These are phyloP conservation scores for Formica aserva DNA, from an alignment of 2,888 invertebrate genomes.

Conservation along the genomic window DNA sequence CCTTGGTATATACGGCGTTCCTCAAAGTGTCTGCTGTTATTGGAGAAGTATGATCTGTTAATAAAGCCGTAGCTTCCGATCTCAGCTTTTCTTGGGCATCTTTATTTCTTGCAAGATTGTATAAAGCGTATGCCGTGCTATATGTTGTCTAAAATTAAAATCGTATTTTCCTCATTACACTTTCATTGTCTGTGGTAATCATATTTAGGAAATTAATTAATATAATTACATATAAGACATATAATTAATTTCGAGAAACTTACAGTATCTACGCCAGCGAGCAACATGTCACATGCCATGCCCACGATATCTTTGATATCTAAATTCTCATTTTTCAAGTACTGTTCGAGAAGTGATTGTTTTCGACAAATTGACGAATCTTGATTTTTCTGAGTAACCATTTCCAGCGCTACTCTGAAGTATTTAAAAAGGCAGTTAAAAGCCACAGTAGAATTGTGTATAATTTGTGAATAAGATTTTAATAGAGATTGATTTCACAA, in stretches of 20 bases:
- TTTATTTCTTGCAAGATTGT: constrained; percentile 91
- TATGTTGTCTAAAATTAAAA: constrained; percentile 90
- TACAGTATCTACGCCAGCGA: constrained; percentile 96
- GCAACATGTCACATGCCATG: constrained; percentile 93
- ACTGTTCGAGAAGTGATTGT: constrained; percentile 89
- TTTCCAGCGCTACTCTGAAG: constrained; percentile 89
- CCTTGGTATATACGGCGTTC: constrained; percentile 91
- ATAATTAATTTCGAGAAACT: constrained; percentile 70
- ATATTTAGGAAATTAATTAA: not conserved
- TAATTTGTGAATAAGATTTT: not conserved
- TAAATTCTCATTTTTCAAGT: constrained; percentile 90
- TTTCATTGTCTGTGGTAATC: not conserved
- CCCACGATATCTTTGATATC: constrained; percentile 93
- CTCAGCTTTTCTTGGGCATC: constrained; percentile 90
- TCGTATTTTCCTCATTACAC: not conserved
- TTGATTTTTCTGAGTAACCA: constrained; percentile 87
- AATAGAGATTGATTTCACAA: not conserved
- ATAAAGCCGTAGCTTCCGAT: constrained; percentile 88
- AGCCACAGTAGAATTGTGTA: not conserved
- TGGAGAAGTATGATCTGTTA: constrained; percentile 86
- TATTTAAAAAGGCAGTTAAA: constrained; percentile 43
- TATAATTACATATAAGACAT: not conserved
- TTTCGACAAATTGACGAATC: constrained; percentile 80
- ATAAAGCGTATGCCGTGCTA: constrained; percentile 91
- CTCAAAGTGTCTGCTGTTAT: constrained; percentile 88